phyloP scores from a whole-genome alignment of 2,888 invertebrate genomes.

The Sicus ferrugineus region DNA sequence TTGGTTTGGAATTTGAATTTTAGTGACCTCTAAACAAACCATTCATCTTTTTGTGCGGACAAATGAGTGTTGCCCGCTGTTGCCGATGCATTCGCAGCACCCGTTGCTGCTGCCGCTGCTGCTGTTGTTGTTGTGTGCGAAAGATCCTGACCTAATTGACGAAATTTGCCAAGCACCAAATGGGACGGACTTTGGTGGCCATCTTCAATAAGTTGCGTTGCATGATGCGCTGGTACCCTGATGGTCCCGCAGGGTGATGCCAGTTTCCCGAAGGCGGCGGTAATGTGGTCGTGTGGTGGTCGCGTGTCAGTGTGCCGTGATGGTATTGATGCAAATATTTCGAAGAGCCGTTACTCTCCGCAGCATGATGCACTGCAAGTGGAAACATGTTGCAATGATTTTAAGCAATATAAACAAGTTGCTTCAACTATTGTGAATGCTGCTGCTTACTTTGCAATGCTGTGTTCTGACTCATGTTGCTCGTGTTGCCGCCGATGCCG shows the following conservation, averaged over 20 bases:
- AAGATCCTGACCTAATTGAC: constrained; percentile 66
- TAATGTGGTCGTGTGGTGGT: constrained; percentile 68
- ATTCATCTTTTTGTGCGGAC: constrained; percentile 87
- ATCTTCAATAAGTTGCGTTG: constrained; percentile 68
- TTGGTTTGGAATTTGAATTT: not conserved
- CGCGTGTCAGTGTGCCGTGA: constrained; percentile 67
- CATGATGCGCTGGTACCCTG: constrained; percentile 65
- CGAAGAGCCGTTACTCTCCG: constrained; percentile 76
- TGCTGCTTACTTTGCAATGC: constrained; percentile 63
- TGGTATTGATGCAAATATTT: constrained; percentile 66
- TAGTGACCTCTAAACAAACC: constrained; percentile 74
- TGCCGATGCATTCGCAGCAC: constrained; percentile 55
- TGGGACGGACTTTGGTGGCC: constrained; percentile 88
- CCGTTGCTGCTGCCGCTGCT: constrained; percentile 46
- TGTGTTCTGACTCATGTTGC: constrained; percentile 66
- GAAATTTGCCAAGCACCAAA: constrained; percentile 90
- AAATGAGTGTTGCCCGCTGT: constrained; percentile 54
- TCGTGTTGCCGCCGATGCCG: constrained; percentile 59
- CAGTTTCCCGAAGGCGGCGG: constrained; percentile 85
- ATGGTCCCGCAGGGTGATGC: constrained; percentile 89
- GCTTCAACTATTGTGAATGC: not conserved
- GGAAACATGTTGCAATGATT: not conserved
- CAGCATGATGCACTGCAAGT: constrained; percentile 61
- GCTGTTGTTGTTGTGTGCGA: constrained; percentile 70
- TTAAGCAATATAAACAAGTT: not conserved